phyloP scores from a whole-genome alignment of 2,888 invertebrate species.

The Caenorhabditis auriculariae region DNA sequence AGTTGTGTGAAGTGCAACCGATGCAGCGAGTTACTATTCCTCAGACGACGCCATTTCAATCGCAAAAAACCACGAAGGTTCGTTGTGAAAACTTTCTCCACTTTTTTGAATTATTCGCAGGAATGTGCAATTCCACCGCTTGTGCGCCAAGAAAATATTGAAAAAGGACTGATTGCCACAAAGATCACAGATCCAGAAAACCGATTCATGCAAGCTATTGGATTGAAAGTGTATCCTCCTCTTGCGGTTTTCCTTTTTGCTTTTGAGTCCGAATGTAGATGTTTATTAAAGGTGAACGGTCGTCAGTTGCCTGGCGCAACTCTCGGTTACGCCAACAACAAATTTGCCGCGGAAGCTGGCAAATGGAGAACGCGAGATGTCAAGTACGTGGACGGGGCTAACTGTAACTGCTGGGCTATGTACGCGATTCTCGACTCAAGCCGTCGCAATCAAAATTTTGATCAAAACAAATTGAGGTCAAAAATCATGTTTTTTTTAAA shows the following conservation, averaged over 20 bases:
- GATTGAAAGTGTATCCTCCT: constrained; percentile 15
- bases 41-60: constrained; percentile 32
- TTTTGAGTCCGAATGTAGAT: no score
- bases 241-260: constrained; percentile 3
- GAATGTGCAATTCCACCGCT: constrained; percentile 30
- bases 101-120: no score
- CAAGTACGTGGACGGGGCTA: not conserved
- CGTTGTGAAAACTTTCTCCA: not conserved
- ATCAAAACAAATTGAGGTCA: no score
- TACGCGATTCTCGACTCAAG: no score
- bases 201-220: constrained; percentile 5
- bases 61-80: constrained; percentile 28
- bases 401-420: no score
- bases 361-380: not conserved
- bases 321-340: not conserved
- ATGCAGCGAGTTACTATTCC: constrained; percentile 42
- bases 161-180: constrained; percentile 7
- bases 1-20: constrained; percentile 25
- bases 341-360: not conserved
- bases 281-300: constrained; percentile 5
- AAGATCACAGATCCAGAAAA: constrained; percentile 1
- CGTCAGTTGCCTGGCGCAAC: constrained; percentile 8
- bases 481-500: no score
- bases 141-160: constrained; percentile 15
- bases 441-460: no score